phyloP scores from a whole-genome alignment of 2,113 vertebrate species.

The Anser cygnoides region DNA sequence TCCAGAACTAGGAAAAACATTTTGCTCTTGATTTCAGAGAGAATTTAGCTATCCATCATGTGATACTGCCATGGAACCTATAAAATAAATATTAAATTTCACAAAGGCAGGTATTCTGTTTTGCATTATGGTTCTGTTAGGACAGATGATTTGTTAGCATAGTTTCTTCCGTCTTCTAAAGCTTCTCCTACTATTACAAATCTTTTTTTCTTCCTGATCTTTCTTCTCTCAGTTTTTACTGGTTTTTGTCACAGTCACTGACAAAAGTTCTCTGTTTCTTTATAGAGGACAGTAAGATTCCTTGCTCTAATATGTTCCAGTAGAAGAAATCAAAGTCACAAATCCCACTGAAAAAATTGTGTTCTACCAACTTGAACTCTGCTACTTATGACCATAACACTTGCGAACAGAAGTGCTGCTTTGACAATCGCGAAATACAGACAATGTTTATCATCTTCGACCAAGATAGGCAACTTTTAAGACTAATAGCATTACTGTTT shows the following conservation, averaged over 20 bases:
- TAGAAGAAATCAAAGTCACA: background rate
- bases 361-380: background rate
- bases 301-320: background rate
- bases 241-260: background rate
- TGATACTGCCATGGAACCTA: background rate
- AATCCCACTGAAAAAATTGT: background rate
- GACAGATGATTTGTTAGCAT: background rate
- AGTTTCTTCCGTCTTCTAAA: background rate
- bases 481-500: background rate
- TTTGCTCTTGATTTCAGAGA: background rate
- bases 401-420: background rate
- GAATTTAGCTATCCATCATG: background rate
- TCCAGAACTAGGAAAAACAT: background rate
- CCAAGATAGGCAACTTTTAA: background rate
- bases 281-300: background rate
- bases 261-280: background rate
- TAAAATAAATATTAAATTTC: background rate
- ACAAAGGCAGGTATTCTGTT: background rate
- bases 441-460: background rate
- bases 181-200: background rate
- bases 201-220: background rate
- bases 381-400: background rate
- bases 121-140: background rate
- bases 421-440: background rate
- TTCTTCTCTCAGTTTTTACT: background rate